Base-by-base conservation (phyloP, 2,888 invertebrate genomes). In the Ryuthela nishihirai region DNA sequence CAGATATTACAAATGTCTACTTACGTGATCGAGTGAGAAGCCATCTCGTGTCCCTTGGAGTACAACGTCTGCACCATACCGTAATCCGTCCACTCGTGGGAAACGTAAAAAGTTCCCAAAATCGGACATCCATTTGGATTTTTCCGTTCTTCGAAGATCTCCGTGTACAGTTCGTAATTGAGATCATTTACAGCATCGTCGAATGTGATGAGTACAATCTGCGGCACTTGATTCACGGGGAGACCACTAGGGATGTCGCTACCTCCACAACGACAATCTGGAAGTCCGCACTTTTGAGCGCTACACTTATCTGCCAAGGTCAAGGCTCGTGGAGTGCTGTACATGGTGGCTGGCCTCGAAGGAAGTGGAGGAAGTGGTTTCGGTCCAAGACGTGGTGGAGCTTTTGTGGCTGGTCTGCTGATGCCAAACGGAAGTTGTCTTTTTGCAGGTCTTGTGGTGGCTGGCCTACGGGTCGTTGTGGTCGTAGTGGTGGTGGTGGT, bases 41-140 rank as follows among this genome's bases (percentile, higher is more conserved):
- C 97, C 78, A 98, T 89, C 80, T 98, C 97, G 75, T 97, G 95
- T 72, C 97, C 95, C 72, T 85, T 83, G 66, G 92, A 81, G 77
- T 94, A 93, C 65, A 98, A 82, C 78, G 93, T 91, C 79, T 95
- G 93, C 58, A 98, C 97, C 80, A 92, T 89, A 76, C 90, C 88
- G 79, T 98, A 98, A 79, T 97, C 94, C 53, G 97, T 98, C 93
- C 97, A 98, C 77, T 97, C 94, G 76, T 98, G 97, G 39, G 94
- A 95, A 62, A 98, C 92, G 78, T 97, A 98, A 81, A 98, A 94
- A 25, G 98, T 97, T 56, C 91, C 92, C 3, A 71, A 62, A 26
- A 74, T 71, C 2, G 75, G 75, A 62, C 79, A 79, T 1, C 77
- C 77, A 56, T 79, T 79, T 4, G 79, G 78, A 67, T 80, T 80